Conservation (phyloP, 2,888 invertebrate genomes). For the Halictus ligatus region DNA sequence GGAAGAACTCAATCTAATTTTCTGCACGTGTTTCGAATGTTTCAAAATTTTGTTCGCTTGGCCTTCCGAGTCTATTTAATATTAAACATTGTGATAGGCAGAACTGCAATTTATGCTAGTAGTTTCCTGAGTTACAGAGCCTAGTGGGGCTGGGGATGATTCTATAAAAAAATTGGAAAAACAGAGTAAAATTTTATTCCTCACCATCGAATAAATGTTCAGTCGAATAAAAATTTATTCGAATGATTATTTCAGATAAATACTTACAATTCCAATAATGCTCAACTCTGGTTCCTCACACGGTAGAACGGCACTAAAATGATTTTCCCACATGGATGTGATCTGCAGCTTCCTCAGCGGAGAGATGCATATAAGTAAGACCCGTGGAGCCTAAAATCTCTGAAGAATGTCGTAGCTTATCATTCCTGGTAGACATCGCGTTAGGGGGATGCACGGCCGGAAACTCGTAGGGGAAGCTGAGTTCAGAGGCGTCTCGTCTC, state of each 20-base stretch:
- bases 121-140: neutral
- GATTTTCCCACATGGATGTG: neutral
- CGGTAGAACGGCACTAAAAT: neutral
- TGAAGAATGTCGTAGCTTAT: neutral
- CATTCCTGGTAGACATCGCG: neutral
- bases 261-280: neutral
- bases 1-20: neutral
- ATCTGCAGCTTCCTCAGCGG: neutral
- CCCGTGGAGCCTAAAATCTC: neutral
- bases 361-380: neutral
- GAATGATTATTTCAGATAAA: too few relatives aligned
- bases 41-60: neutral
- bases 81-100: too few relatives aligned
- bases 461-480: constrained; percentile 22
- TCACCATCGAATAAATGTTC: neutral
- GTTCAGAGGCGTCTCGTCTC: constrained; percentile 41
- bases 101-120: neutral
- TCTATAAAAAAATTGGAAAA: too few relatives aligned
- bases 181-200: neutral
- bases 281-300: neutral
- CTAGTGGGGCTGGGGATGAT: too few relatives aligned
- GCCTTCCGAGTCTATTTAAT: neutral
- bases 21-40: neutral
- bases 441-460: neutral
- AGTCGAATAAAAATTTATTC: neutral